These are phyloP conservation scores for Philypnodon macrostomus DNA, from an alignment of 2,797 vertebrate genomes.

Conservation along the genomic window DNA sequence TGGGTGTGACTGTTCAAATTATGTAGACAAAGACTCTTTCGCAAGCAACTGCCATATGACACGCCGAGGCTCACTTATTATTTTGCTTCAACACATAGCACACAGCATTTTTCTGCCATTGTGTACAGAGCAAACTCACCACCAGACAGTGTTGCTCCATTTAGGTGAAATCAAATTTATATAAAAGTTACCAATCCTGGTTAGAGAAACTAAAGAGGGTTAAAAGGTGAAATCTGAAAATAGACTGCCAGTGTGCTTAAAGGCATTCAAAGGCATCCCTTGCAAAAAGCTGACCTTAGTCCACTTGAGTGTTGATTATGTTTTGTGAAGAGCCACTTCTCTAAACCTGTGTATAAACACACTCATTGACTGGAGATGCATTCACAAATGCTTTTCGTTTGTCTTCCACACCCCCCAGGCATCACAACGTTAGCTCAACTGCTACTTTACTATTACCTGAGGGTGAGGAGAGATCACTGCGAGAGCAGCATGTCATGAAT, in stretches of 20 bases:
- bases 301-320: conserved; percentile 5
- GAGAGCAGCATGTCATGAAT: conserved; percentile 4
- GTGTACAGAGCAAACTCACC: conserved; percentile 5
- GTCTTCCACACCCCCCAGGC: conserved; percentile 3
- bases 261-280: conserved; percentile 4
- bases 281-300: conserved; percentile 1
- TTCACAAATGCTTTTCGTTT: conserved; percentile 7
- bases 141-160: background rate
- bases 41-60: conserved; percentile 36
- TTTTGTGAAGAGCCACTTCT: conserved; percentile 3
- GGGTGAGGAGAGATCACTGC: conserved; percentile 3
- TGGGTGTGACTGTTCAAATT: conserved; percentile 50
- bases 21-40: conserved; percentile 47
- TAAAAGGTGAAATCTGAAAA: conserved; percentile 8
- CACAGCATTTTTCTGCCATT: conserved; percentile 6
- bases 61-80: conserved; percentile 22
- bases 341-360: conserved; percentile 11
- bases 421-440: conserved; percentile 3
- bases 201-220: background rate
- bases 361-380: background rate
- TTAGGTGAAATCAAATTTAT: conserved; percentile 5
- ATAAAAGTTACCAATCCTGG: conserved; percentile 10
- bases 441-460: background rate
- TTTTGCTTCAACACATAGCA: no score
- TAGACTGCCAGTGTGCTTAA: no score